These are phyloP conservation scores for Riparia riparia DNA, from an alignment of 2,113 vertebrate genomes.

Conservation along the genomic window DNA sequence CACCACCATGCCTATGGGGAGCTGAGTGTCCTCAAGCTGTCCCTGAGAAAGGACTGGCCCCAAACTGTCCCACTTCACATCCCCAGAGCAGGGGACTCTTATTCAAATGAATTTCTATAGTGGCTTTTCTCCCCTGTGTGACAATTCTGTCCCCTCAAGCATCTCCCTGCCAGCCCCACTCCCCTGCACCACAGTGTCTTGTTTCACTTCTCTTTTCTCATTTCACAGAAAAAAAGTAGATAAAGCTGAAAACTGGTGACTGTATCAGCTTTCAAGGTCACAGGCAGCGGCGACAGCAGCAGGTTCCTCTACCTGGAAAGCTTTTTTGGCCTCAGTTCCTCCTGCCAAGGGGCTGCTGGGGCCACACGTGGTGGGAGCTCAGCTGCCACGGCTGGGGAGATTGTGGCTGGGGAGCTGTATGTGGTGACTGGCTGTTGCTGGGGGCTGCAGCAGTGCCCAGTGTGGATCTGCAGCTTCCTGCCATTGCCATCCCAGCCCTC, in stretches of 20 bases:
- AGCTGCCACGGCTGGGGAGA: accelerated
- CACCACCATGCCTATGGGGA: accelerated
- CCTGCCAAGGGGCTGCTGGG: accelerated
- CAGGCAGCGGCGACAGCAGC: accelerated
- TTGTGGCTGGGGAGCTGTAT: accelerated
- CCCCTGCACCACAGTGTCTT: background rate
- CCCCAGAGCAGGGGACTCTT: background rate
- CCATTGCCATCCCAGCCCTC: background rate
- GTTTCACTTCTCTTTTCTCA: constrained; percentile 16
- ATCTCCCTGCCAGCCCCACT: background rate
- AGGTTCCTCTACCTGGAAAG: background rate
- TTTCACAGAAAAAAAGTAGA: background rate
- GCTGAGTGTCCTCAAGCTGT: background rate
- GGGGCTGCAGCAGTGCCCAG: background rate
- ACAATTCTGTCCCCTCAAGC: background rate
- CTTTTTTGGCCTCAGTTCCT: background rate
- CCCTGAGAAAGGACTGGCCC: background rate
- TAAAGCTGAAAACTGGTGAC: background rate
- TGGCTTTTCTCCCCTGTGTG: background rate
- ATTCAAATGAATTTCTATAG: background rate
- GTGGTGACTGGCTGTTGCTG: accelerated
- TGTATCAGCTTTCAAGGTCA: background rate
- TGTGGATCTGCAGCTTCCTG: background rate
- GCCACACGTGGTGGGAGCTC: accelerated
- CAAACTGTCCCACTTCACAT: accelerated